Evolutionary conservation across 2,888 invertebrate genomes (phyloP), one percentile per base, ranked within the genome.

Genomic region (Leptinotarsa peninsularis): DNA sequence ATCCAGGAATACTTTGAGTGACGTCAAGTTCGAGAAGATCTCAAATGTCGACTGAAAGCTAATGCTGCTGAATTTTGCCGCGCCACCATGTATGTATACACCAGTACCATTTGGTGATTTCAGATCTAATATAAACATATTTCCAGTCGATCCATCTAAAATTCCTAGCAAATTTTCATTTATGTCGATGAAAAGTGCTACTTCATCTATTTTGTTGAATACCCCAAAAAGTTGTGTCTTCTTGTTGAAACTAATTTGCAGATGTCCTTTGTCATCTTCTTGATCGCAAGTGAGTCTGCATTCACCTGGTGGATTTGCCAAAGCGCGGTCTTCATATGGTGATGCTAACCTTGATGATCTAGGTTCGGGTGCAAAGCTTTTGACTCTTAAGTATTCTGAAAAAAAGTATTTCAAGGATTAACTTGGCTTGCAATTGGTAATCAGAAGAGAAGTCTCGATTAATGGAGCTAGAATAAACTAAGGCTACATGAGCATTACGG

Each of bases 121-220:
- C 10, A 82, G 7, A 71, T 81, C 66, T 1, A 82, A 33, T 54
- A 81, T 66, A 18, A 81, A 71, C 14, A 74, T 76, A 14, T 67
- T 75, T 1, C 82, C 82, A 33, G 67, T 67, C 13, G 52, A 75
- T 58, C 79, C 76, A 58, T 82, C 75, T 7, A 81, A 74, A 10
- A 81, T 17, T 3, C 60, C 80, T 4, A 76, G 74, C 18, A 81
- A 58, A 21, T 74, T 69, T 3, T 74, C 69, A 23, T 74, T 73
- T 15, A 81, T 23, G 49, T 81, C 79, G n/a, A 81, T 50, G 27
- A 80, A 66, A 17, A 81, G 23, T 13, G 80, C 79, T 27, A 80
- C 76, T 1, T 76, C 67, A 10, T 79, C 80, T 49, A 72, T 76
- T 14, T 66, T n/a, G 66, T 82, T 81, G n/a, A 80, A 73, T 2